Evolutionary conservation across 2,888 invertebrate species (phyloP).

Genomic region (Agriopis leucophaearia): DNA sequence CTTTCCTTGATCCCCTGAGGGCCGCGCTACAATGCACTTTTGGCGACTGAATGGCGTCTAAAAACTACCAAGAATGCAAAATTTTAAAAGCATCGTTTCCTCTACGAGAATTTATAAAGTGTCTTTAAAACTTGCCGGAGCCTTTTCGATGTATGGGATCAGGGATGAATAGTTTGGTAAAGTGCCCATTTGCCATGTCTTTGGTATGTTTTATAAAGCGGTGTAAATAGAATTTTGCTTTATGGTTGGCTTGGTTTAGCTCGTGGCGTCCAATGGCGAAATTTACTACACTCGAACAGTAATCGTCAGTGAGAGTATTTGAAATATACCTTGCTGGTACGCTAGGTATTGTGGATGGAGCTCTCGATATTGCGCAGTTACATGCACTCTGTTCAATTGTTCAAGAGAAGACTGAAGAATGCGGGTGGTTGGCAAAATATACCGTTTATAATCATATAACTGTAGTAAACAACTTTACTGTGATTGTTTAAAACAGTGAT

Average conservation of each 20-base stretch:
- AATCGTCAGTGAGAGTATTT: not conserved
- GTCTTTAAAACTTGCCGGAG: conserved; percentile 55
- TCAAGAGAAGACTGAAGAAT: no score
- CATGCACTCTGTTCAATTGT: no score
- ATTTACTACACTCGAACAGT: not conserved
- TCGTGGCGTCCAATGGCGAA: not conserved
- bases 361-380: no score
- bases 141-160: conserved; percentile 50
- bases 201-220: conserved; percentile 40
- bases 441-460: no score
- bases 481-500: no score
- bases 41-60: conserved; percentile 61
- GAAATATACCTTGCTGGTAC: not conserved
- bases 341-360: not conserved
- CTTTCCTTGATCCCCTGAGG: conserved; percentile 51
- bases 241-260: conserved; percentile 17
- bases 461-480: no score
- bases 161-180: conserved; percentile 55
- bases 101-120: conserved; percentile 56
- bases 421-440: no score
- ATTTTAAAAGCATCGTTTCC: conserved; percentile 62
- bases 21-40: conserved; percentile 60
- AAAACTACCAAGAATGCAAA: conserved; percentile 61
- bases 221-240: conserved; percentile 40
- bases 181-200: conserved; percentile 46